Percentiles rank a stretch among this genome's conserved stretches.
Evolutionary conservation across 2,113 vertebrate species (phyloP).

Genomic region (Arothron firmamentum): DNA sequence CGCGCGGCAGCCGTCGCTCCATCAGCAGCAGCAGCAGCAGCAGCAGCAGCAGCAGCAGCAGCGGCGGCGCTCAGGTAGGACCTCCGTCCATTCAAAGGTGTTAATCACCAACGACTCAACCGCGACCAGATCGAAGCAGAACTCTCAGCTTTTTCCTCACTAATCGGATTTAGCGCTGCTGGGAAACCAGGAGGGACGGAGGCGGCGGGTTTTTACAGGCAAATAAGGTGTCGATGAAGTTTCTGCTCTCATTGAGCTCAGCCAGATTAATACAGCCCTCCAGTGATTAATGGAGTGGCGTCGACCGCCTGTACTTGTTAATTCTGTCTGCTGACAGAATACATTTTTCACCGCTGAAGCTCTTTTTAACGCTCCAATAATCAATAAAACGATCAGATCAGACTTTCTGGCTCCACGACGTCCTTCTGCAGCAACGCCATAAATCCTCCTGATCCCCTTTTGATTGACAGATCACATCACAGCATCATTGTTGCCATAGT

Average conservation of each 20-base stretch:
- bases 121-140: slow-evolving; percentile 22
- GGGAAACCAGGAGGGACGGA: neutral
- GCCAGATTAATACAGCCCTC: slow-evolving; percentile 46
- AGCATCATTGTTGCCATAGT: no score
- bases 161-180: slow-evolving; percentile 14
- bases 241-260: slow-evolving; percentile 45
- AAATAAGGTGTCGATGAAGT: slow-evolving; percentile 34
- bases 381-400: slow-evolving; percentile 13
- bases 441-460: no score
- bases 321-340: slow-evolving; percentile 30
- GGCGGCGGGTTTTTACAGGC: slow-evolving; percentile 5
- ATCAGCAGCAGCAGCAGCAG: no score
- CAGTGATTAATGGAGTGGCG: slow-evolving; percentile 41
- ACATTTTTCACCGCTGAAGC: slow-evolving; percentile 16
- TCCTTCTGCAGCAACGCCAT: neutral
- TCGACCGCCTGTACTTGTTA: slow-evolving; percentile 39
- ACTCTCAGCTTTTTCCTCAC: slow-evolving; percentile 1
- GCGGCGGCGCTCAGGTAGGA: neutral
- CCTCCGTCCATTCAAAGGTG: neutral
- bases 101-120: no score
- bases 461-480: no score
- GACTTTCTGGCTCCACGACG: no score
- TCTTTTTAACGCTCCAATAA: slow-evolving; percentile 23
- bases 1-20: no score
- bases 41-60: no score